Conservation (phyloP, 2,113 vertebrate species). For the Phyllostomus discolor region DNA sequence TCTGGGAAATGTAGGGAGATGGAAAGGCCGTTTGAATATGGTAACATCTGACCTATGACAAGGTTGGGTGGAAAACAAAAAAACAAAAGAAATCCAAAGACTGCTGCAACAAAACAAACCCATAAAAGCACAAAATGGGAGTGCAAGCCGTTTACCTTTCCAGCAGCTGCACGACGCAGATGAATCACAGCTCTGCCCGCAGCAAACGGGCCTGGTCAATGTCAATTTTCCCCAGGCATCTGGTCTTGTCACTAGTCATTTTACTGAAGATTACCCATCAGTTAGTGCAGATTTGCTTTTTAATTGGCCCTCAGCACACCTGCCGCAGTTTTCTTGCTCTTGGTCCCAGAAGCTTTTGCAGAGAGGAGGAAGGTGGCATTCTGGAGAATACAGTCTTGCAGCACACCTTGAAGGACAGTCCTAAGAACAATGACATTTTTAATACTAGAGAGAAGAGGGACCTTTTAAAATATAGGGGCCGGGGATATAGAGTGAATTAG, state of each 20-base stretch:
- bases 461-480: constrained; percentile 42
- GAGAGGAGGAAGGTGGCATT: constrained; percentile 63
- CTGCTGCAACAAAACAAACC: constrained; percentile 42
- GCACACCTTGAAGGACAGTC: constrained; percentile 64
- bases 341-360: constrained; percentile 64
- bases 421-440: constrained; percentile 72
- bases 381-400: constrained; percentile 70
- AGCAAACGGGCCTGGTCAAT: constrained; percentile 75
- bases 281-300: constrained; percentile 84
- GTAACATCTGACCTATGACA: constrained; percentile 64
- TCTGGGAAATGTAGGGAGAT: constrained; percentile 45
- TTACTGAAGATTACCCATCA: constrained; percentile 80
- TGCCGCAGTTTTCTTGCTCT: constrained; percentile 74
- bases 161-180: constrained; percentile 53
- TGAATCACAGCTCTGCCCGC: constrained; percentile 70
- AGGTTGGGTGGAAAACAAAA: background rate
- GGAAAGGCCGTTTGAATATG: constrained; percentile 46
- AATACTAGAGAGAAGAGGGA: constrained; percentile 59
- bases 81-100: constrained; percentile 6
- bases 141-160: constrained; percentile 52
- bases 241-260: constrained; percentile 74
- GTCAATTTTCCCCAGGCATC: constrained; percentile 79
- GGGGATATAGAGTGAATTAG: constrained; percentile 56
- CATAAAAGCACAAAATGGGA: constrained; percentile 48
- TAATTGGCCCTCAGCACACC: constrained; percentile 80